Conservation (phyloP, 2,797 vertebrate genomes). For the Mus minutoides region DNA sequence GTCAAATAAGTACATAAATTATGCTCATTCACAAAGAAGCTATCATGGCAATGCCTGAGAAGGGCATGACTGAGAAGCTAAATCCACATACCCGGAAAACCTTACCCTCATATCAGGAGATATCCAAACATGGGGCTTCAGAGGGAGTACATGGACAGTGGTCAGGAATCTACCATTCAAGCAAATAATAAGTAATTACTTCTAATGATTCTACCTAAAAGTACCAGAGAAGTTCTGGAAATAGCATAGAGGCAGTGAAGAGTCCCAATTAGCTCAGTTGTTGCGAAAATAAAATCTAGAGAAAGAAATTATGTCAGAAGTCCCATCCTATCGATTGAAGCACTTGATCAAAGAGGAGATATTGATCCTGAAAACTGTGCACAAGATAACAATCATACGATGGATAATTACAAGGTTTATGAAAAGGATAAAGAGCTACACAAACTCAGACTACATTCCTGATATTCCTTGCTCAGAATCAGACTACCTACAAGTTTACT, state of each 20-base stretch:
- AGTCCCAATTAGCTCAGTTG: background rate
- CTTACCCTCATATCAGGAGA: background rate
- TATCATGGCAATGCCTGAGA: background rate
- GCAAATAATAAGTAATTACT: background rate
- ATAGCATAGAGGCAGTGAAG: background rate
- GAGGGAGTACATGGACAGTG: background rate
- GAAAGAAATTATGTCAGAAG: constrained; percentile 9
- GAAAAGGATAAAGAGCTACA: background rate
- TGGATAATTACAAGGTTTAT: background rate
- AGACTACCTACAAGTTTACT: background rate
- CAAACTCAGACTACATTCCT: background rate
- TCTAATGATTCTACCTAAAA: background rate
- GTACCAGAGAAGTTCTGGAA: background rate
- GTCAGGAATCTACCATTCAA: background rate
- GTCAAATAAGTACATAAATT: constrained; percentile 24
- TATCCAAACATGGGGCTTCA: background rate
- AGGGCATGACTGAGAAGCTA: background rate
- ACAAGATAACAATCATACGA: background rate
- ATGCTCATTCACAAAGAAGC: background rate
- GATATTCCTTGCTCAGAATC: background rate
- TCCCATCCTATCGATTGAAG: background rate
- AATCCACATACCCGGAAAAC: background rate
- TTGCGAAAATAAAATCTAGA: constrained; percentile 29
- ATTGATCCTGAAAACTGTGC: background rate
- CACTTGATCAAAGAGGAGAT: background rate